These are phyloP conservation scores for Eumaeus atala DNA, from an alignment of 1,140 invertebrate genomes.

Conservation along the genomic window DNA sequence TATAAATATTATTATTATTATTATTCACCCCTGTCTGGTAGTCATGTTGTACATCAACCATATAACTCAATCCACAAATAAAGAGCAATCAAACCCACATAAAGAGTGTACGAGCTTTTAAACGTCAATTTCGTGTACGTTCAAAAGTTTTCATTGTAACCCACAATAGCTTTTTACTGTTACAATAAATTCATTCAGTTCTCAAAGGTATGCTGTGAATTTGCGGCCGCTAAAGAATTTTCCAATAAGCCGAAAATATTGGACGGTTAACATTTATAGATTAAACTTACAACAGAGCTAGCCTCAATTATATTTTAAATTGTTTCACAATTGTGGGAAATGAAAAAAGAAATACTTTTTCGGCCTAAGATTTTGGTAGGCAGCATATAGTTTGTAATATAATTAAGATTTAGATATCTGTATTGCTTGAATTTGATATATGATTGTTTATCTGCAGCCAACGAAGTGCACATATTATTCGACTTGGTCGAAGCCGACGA, in stretches of 20 bases:
- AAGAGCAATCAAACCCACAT: conserved; percentile 4
- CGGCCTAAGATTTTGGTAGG: too few relatives aligned
- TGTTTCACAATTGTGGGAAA: not conserved
- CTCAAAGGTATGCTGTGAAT: conserved; percentile 9
- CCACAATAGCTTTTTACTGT: conserved; percentile 10
- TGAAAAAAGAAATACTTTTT: too few relatives aligned
- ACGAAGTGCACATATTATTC: too few relatives aligned
- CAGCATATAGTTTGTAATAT: too few relatives aligned
- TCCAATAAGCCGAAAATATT: conserved; percentile 11
- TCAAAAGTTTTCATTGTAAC: conserved; percentile 8
- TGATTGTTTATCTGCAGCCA: too few relatives aligned
- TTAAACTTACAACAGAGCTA: conserved; percentile 8
- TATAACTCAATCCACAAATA: not conserved
- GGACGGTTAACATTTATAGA: conserved; percentile 11
- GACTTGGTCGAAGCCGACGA: too few relatives aligned
- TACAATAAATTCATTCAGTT: conserved; percentile 11
- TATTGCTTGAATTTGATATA: too few relatives aligned
- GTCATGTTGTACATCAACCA: too few relatives aligned
- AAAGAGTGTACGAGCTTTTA: conserved; percentile 9
- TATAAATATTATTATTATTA: too few relatives aligned
- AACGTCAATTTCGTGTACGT: conserved; percentile 6
- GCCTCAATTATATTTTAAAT: conserved; percentile 9
- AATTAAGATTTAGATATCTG: too few relatives aligned
- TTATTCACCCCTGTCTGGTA: too few relatives aligned
- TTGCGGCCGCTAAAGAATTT: conserved; percentile 9